A percentile compares a stretch with the other conserved stretches of the same genome.
These are phyloP conservation scores for Notospermus geniculatus DNA, from an alignment of 1,140 invertebrate genomes.

Conservation along the genomic window DNA sequence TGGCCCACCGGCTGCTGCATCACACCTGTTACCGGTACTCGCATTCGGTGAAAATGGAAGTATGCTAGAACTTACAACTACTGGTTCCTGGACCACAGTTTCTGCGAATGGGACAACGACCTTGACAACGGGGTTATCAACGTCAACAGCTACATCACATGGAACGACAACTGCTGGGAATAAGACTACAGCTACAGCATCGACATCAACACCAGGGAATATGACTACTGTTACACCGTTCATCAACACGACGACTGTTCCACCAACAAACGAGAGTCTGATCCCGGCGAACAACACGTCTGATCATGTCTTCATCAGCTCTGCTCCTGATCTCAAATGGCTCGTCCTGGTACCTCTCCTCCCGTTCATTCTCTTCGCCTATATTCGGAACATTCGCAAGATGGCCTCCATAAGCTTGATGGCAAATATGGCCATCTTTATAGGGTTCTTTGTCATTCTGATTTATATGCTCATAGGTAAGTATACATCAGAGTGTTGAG, in stretches of 20 bases:
- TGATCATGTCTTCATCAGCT: neutral
- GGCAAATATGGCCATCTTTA: constrained; percentile 44
- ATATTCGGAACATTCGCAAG: constrained; percentile 41
- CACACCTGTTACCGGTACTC: no score
- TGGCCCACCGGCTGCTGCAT: no score
- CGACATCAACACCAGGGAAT: neutral
- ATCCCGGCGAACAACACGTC: constrained; percentile 1
- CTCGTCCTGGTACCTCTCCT: constrained; percentile 41
- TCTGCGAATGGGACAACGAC: no score
- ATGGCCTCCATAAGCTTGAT: constrained; percentile 39
- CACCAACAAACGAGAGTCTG: neutral
- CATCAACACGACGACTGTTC: neutral
- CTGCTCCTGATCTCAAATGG: constrained; percentile 33
- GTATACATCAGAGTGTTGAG: no score
- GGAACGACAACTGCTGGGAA: no score
- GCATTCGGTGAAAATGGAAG: neutral
- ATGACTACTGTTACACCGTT: constrained; percentile 11
- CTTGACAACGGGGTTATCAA: no score
- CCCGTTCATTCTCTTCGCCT: constrained; percentile 43
- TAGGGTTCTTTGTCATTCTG: constrained; percentile 41
- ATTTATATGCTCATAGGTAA: constrained; percentile 40
- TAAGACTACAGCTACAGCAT: no score
- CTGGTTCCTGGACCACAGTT: no score
- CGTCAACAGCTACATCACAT: no score
- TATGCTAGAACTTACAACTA: neutral